Base-by-base conservation (phyloP, 2,888 invertebrate species). In the Mythimna ferrago region DNA sequence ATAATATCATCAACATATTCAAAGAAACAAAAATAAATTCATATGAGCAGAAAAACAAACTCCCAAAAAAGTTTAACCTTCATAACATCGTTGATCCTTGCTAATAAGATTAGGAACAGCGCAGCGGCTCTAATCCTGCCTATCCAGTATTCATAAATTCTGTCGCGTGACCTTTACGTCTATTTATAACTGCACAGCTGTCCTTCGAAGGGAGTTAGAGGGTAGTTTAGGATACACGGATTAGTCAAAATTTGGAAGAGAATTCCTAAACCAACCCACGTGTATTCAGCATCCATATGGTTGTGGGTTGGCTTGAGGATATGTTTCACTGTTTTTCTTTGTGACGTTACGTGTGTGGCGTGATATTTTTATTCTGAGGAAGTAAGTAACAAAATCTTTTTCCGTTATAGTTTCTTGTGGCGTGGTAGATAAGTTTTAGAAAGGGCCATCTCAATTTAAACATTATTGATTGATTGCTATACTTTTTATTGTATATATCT, bases 161-260 rank as follows among this genome's bases (percentile, higher is more conserved):
- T 78, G 70, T 66, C 63, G 35, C 53, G 16, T 81, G 60, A 78
- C 78, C 77, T 81, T 70, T 66, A 21, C 10, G 6, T 64, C 56
- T 80, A 70, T 81, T 70, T 81, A 70, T 81, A 82, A 73, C 32
- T n/a, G 53, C 69, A 70, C 82, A 78, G 73, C 67, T 81, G 78
- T 81, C 56, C 57, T 80, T 58, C 44, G 57, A 51, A 54, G 56
- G 57, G 56, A 56, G 48, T 44, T 5, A 10, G 11, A 57, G 60
- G 48, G 54, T 76, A 57, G 56, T 71, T 66, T 6, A 51, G 62
- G 69, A 62, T 38, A 21, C 61, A 58, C 38, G 58, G 68, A 63
- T 76, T 68, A 69, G 54, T 63, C 6, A 57, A 66, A 19, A 21
- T 1, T n/a, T 56, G 54, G 51, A 51, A 53, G 32, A 7, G 16